Conservation (phyloP, 2,888 invertebrate genomes). For the Sipha maydis region DNA sequence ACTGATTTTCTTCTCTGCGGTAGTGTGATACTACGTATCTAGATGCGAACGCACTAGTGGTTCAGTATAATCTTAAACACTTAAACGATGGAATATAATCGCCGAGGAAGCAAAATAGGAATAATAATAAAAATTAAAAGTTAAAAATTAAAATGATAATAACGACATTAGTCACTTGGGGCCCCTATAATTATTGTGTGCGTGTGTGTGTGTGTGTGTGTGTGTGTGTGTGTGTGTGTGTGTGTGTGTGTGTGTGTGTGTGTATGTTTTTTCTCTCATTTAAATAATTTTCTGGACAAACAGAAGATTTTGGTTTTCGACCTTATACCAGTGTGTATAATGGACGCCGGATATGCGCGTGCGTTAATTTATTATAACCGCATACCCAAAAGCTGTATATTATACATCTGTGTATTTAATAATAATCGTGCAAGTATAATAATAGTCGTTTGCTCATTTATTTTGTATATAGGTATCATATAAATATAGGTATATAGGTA, state of each 20-base stretch:
- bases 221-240: neutral
- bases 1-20: neutral
- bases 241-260: too few relatives aligned
- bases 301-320: conserved; percentile 47
- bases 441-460: conserved; percentile 25
- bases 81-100: conserved; percentile 14
- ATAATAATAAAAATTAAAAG: conserved; percentile 14
- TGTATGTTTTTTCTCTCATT: conserved; percentile 38
- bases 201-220: too few relatives aligned
- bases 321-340: conserved; percentile 37
- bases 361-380: conserved; percentile 53
- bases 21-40: neutral
- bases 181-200: conserved; percentile 47
- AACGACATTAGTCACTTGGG: conserved; percentile 43
- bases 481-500: neutral
- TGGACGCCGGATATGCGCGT: conserved; percentile 55
- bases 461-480: neutral
- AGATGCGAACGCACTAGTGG: neutral
- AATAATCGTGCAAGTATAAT: conserved; percentile 9
- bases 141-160: conserved; percentile 34
- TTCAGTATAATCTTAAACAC: neutral
- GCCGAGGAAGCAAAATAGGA: conserved; percentile 15
- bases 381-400: conserved; percentile 30
- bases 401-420: conserved; percentile 31
- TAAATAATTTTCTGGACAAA: conserved; percentile 60